Base-by-base conservation (phyloP, 1,140 invertebrate species). In the Papilio polytes region DNA sequence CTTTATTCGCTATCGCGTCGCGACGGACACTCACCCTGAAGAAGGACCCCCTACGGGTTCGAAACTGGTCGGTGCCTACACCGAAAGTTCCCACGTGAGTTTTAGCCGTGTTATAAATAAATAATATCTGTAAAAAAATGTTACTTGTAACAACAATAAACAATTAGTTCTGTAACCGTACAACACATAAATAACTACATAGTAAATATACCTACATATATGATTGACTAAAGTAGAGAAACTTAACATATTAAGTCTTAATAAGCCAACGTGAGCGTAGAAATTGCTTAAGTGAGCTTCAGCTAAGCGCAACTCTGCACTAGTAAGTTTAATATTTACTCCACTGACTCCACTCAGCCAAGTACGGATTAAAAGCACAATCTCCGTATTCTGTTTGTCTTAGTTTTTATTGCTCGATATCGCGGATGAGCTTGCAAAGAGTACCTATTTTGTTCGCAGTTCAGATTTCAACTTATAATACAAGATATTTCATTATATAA, bases 351-450 rank as follows among this genome's bases (percentile, higher is more conserved):
- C 22, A 56, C 53, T 56, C 53, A 56, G 63, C 63, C 59, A 70
- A 70, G 63, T 70, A 36, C 22, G 59, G 59, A 63, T 63, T 70
- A 70, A 70, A 70, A 70, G 63, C 63, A 31, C 63, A 70, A 70
- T 70, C 63, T 70, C 63, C 13, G 26, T 70, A 70, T 70, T 70
- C 63, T 70, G 63, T 70, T 70, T 70, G 63, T 70, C 63, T 70
- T 31, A 70, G 63, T 70, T 70, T 70, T 70, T 70, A 70, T 70
- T 70, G 63, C 63, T 70, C 26, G 63, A 70, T 70, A 70, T 70
- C 26, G 26, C 4, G 26, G 63, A 70, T 70, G 26, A 70, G 13
- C 63, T 36, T 70, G 3, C 26, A 31, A 63, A 63, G 20, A 63
- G 59, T 63, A 26, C 20, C 3, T 3, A 70, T 26, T 70, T 36